Conservation (phyloP, 2,888 invertebrate genomes). For the Diarsia rubi region DNA sequence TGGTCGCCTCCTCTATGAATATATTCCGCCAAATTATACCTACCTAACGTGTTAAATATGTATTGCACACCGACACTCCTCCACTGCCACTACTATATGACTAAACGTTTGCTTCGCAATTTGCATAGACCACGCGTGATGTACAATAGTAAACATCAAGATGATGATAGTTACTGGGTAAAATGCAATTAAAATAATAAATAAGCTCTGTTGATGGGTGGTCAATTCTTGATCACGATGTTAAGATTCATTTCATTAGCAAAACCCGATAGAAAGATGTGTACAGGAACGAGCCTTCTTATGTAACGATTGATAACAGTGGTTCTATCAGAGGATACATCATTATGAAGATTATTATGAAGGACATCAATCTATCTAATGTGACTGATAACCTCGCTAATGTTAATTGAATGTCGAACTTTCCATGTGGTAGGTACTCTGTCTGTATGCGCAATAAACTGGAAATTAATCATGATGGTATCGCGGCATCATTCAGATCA, state of each 20-base stretch:
- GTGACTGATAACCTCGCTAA: conserved; percentile 73
- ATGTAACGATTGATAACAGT: conserved; percentile 27
- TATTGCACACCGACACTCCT: conserved; percentile 30
- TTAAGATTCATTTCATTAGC: conserved; percentile 38
- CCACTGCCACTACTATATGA: conserved; percentile 5
- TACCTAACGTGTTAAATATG: conserved; percentile 31
- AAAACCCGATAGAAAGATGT: conserved; percentile 29
- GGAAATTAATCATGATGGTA: conserved; percentile 67
- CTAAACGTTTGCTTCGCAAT: conserved; percentile 21
- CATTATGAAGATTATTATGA: conserved; percentile 3
- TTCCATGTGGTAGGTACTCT: conserved; percentile 67
- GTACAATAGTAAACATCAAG: conserved; percentile 11
- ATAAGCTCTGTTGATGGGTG: conserved; percentile 36
- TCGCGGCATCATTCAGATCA: conserved; percentile 45
- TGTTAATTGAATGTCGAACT: conserved; percentile 74
- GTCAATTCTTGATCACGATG: conserved; percentile 39
- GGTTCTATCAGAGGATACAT: conserved; percentile 33
- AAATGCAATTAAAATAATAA: conserved; percentile 43
- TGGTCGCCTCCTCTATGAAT: conserved; percentile 36
- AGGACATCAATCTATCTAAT: conserved; percentile 63
- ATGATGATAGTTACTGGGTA: conserved; percentile 16
- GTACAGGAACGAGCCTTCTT: conserved; percentile 34
- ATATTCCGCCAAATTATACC: conserved; percentile 24
- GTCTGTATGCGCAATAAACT: conserved; percentile 56
- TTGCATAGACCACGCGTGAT: conserved; percentile 15